Conservation (phyloP, 2,113 vertebrate genomes). For the Syngnathus typhle region DNA sequence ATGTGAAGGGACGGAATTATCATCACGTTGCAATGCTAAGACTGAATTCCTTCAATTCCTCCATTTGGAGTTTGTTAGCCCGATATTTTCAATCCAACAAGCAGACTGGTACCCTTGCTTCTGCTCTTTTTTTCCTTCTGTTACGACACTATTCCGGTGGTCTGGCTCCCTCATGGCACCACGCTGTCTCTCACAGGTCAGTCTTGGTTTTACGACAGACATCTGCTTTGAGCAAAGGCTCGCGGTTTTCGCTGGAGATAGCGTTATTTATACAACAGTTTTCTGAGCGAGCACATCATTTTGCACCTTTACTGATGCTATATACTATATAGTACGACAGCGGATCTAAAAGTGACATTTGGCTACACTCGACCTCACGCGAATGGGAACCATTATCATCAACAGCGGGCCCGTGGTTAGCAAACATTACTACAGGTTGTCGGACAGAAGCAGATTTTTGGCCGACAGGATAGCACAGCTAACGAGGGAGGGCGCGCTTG, state of each 20-base stretch:
- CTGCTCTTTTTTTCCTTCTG: not conserved
- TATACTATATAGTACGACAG: not conserved
- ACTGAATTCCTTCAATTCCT: no score
- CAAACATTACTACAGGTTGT: no score
- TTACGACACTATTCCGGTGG: not conserved
- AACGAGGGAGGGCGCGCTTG: no score
- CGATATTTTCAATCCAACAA: not conserved
- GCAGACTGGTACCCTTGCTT: not conserved
- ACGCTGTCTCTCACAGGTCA: not conserved
- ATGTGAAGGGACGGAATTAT: no score
- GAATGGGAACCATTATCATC: not conserved
- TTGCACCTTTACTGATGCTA: not conserved
- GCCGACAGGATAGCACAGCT: no score
- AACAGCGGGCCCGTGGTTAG: not conserved
- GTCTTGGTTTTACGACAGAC: not conserved
- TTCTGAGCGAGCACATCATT: not conserved
- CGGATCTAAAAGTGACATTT: not conserved
- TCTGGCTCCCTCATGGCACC: not conserved
- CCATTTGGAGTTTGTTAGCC: no score
- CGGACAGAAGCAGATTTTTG: no score
- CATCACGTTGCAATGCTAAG: no score
- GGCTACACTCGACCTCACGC: not conserved
- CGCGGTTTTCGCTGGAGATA: not conserved
- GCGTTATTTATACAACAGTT: not conserved
- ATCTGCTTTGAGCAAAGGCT: not conserved